These are phyloP conservation scores for Terebella lapidaria DNA, from an alignment of 2,888 invertebrate species.

Conservation along the genomic window DNA sequence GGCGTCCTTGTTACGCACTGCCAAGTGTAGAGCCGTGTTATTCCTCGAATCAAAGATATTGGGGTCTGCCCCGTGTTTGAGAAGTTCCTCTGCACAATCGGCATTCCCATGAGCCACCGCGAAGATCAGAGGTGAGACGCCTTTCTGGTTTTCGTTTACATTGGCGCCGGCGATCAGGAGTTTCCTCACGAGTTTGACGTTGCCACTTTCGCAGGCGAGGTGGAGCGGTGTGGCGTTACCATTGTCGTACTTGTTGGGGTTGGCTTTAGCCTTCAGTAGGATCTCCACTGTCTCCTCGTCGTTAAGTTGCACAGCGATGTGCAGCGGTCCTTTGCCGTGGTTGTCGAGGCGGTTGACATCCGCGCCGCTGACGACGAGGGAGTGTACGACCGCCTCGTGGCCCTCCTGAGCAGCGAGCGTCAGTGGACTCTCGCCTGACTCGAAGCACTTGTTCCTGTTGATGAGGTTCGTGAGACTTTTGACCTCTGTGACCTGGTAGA, in stretches of 20 bases:
- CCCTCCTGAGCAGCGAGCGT: conserved; percentile 25
- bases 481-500: conserved; percentile 24
- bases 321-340: conserved; percentile 21
- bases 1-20: conserved; percentile 19
- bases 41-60: conserved; percentile 17
- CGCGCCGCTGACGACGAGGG: conserved; percentile 22
- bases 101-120: conserved; percentile 15
- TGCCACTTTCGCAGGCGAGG: conserved; percentile 22
- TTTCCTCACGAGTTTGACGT: conserved; percentile 14
- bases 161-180: conserved; percentile 21
- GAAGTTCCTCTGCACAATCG: conserved; percentile 18
- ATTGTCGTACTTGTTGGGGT: conserved; percentile 17
- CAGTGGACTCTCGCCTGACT: conserved; percentile 23
- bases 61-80: conserved; percentile 20
- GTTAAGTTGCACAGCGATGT: conserved; percentile 24
- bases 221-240: conserved; percentile 20
- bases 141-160: conserved; percentile 8
- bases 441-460: conserved; percentile 26
- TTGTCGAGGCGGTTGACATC: conserved; percentile 23
- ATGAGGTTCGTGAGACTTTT: conserved; percentile 21
- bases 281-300: conserved; percentile 23
- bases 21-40: conserved; percentile 16
- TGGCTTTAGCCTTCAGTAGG: conserved; percentile 16
- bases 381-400: conserved; percentile 25
- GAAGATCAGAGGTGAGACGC: conserved; percentile 13